Conservation (phyloP, 2,797 vertebrate species). For the Hydrocynus forskahlii region DNA sequence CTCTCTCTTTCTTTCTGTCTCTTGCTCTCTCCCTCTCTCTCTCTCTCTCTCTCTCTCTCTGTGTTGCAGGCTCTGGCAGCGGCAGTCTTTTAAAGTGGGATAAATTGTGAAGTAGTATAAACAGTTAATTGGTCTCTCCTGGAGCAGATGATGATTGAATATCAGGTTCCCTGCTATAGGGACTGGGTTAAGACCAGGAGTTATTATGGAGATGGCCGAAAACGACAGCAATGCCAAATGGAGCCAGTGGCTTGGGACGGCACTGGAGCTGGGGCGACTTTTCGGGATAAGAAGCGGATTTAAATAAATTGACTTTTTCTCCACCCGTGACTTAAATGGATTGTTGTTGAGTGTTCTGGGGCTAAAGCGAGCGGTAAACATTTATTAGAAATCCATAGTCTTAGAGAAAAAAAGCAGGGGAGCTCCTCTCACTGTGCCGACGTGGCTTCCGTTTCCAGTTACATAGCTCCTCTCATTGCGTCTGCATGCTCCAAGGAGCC, state of each 20-base stretch:
- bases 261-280: conserved; percentile 33
- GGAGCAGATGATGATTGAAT: conserved; percentile 53
- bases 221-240: conserved; percentile 51
- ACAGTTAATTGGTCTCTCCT: conserved; percentile 51
- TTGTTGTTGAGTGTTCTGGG: conserved; percentile 38
- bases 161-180: conserved; percentile 32
- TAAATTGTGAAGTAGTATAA: conserved; percentile 57
- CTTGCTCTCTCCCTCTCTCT: conserved; percentile 29
- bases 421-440: too few relatives aligned
- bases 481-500: conserved; percentile 37
- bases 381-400: conserved; percentile 55
- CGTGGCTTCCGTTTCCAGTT: too few relatives aligned
- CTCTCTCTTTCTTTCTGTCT: conserved; percentile 34
- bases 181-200: conserved; percentile 50
- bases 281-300: conserved; percentile 49
- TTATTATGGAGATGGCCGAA: conserved; percentile 52
- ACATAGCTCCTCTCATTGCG: background rate
- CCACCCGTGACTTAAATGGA: conserved; percentile 51
- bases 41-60: conserved; percentile 33
- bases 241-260: conserved; percentile 47
- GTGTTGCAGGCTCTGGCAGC: background rate
- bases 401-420: conserved; percentile 31
- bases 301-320: conserved; percentile 55
- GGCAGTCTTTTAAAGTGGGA: conserved; percentile 51
- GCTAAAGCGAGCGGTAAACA: conserved; percentile 46